Conservation (phyloP, 2,797 vertebrate species). For the Spea hammondii region DNA sequence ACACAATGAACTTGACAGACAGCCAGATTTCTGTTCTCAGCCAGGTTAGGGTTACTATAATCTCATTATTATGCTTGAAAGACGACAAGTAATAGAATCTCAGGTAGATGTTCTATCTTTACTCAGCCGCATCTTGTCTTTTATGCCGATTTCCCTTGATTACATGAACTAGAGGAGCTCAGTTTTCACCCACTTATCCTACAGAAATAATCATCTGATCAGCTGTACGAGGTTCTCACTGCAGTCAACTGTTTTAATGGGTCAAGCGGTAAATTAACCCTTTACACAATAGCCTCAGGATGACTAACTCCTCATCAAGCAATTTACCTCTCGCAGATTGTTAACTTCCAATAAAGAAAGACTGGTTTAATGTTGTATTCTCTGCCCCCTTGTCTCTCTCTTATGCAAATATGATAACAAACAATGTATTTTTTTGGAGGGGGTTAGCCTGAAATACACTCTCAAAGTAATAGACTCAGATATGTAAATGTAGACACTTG, state of each 20-base stretch:
- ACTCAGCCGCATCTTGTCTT: conserved; percentile 67
- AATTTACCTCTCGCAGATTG: conserved; percentile 63
- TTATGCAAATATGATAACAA: not conserved
- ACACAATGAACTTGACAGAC: conserved; percentile 94
- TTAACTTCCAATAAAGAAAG: conserved; percentile 52
- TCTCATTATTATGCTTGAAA: conserved; percentile 84
- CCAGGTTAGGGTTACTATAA: conserved; percentile 81
- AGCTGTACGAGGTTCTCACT: conserved; percentile 72
- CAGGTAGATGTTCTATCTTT: conserved; percentile 73
- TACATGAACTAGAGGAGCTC: conserved; percentile 79
- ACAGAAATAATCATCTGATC: conserved; percentile 85
- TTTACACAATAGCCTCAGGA: conserved; percentile 67
- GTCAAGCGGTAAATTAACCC: conserved; percentile 82
- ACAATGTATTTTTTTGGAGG: conserved; percentile 7
- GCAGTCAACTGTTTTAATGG: conserved; percentile 77
- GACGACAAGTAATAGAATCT: conserved; percentile 86
- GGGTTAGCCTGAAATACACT: not conserved
- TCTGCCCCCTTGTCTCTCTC: conserved; percentile 1
- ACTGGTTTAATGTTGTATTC: conserved; percentile 40
- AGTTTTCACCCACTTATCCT: conserved; percentile 85
- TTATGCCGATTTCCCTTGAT: conserved; percentile 78
- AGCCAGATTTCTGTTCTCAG: conserved; percentile 87
- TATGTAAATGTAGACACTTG: no score
- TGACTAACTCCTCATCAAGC: conserved; percentile 65
- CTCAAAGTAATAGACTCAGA: no score